These are phyloP conservation scores for Pseudolaguvia tuberculata DNA, from an alignment of 2,113 vertebrate genomes.

Conservation along the genomic window DNA sequence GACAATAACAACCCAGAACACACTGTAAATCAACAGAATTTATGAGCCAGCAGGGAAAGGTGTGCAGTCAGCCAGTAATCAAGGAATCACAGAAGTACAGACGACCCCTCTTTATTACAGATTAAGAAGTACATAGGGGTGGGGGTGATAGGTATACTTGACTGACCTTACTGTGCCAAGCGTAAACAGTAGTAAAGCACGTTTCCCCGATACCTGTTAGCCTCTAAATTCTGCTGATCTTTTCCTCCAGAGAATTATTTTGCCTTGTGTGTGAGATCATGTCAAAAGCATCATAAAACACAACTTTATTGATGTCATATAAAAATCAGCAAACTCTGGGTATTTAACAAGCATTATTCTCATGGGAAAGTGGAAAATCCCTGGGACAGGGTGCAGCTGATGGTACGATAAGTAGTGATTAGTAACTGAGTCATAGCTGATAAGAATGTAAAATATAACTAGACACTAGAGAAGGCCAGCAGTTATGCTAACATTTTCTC, in stretches of 20 bases:
- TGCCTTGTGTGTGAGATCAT: not conserved
- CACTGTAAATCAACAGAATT: slow-evolving; percentile 43
- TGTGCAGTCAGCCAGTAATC: slow-evolving; percentile 30
- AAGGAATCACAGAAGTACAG: slow-evolving; percentile 26
- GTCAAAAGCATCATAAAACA: slow-evolving; percentile 1
- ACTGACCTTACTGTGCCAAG: not conserved
- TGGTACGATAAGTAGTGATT: not conserved
- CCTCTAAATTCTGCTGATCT: slow-evolving; percentile 4
- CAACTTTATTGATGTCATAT: slow-evolving; percentile 12
- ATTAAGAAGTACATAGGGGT: not conserved
- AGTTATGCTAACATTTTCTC: not conserved
- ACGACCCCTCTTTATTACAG: slow-evolving; percentile 10
- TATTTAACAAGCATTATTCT: slow-evolving; percentile 42
- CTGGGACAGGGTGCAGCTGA: not conserved
- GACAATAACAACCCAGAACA: slow-evolving; percentile 55
- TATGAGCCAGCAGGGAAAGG: slow-evolving; percentile 44
- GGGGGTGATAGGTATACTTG: not conserved
- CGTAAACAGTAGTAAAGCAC: slow-evolving; percentile 9
- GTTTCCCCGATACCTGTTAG: not conserved
- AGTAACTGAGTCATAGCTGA: not conserved
- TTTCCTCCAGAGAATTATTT: not conserved
- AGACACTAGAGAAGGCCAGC: too few species aligned
- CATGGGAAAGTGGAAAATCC: slow-evolving; percentile 22
- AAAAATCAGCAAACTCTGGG: slow-evolving; percentile 2
- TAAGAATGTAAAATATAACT: not conserved